Percentiles rank a stretch among this genome's conserved stretches.
These are phyloP conservation scores for Hydropsyche tenuis DNA, from an alignment of 1,140 invertebrate genomes.

Conservation along the genomic window DNA sequence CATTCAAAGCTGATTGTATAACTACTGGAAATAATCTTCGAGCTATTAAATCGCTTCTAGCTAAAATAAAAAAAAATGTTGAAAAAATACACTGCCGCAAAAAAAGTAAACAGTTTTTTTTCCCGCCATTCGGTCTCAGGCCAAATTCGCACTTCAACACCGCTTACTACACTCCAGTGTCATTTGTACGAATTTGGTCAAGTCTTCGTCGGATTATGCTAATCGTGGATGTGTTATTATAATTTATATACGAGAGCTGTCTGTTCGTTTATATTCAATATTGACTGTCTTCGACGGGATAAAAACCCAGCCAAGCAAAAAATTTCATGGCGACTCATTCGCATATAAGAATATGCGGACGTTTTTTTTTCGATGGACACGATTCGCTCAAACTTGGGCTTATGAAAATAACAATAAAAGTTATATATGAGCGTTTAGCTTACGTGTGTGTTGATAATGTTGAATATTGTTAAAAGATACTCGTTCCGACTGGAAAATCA, in stretches of 20 bases:
- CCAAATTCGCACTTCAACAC: slow-evolving; percentile 11
- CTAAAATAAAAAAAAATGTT: no score
- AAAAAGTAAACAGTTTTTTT: slow-evolving; percentile 11
- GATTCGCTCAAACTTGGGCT: no score
- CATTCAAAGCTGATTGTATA: no score
- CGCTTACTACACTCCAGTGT: neutral
- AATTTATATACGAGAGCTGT: neutral
- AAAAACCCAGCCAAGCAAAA: neutral
- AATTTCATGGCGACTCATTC: neutral
- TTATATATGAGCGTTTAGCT: no score
- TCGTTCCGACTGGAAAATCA: slow-evolving; percentile 2
- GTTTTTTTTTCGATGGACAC: neutral
- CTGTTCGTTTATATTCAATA: slow-evolving; percentile 6
- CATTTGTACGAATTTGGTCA: slow-evolving; percentile 14
- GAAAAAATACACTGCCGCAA: no score
- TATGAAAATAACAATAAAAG: no score
- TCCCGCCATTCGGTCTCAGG: neutral
- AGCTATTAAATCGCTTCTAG: no score
- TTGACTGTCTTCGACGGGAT: slow-evolving; percentile 4
- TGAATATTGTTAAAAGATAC: slow-evolving; percentile 8
- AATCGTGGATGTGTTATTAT: neutral
- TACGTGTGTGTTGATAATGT: no score
- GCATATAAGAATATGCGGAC: no score
- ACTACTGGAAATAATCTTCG: no score
- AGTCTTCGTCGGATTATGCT: slow-evolving; percentile 18